Conservation (phyloP, 2,797 vertebrate genomes). For the Xiphorhynchus erythropygius region DNA sequence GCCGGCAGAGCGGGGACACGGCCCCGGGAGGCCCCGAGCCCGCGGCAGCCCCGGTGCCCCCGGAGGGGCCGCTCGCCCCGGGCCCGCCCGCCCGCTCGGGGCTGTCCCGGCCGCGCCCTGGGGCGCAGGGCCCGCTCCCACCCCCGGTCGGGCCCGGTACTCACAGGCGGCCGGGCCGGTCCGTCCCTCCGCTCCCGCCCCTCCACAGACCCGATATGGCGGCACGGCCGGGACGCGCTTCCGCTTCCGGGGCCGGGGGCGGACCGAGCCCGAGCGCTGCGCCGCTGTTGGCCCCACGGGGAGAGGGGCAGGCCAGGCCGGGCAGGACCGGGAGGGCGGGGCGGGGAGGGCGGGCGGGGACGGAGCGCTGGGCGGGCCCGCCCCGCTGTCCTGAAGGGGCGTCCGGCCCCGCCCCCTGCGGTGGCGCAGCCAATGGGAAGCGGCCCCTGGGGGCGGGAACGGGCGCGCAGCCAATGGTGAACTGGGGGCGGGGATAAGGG, state of each 20-base stretch:
- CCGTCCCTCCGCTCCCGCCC: not conserved
- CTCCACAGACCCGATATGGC: not conserved
- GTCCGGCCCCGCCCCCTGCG: not conserved
- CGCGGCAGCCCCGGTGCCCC: not conserved
- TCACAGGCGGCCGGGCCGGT: not conserved
- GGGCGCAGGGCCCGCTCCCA: not conserved
- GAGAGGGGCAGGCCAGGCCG: too few species aligned
- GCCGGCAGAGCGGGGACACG: not conserved
- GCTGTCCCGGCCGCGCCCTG: not conserved
- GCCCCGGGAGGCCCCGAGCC: not conserved
- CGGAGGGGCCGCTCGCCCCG: not conserved
- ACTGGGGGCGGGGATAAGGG: not conserved
- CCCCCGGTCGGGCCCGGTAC: not conserved
- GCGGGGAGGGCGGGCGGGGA: not conserved
- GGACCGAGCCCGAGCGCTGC: not conserved
- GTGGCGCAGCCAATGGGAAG: not conserved
- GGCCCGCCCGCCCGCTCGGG: not conserved
- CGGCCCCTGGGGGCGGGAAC: not conserved
- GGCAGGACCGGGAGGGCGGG: not conserved
- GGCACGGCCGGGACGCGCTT: not conserved
- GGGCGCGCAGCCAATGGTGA: not conserved
- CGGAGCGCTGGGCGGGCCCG: not conserved
- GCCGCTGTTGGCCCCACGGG: not conserved
- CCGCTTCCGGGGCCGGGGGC: not conserved
- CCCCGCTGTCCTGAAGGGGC: fast-evolving